Evolutionary conservation across 2,797 vertebrate genomes (phyloP).

Genomic region (Anguilla marmorata): DNA sequence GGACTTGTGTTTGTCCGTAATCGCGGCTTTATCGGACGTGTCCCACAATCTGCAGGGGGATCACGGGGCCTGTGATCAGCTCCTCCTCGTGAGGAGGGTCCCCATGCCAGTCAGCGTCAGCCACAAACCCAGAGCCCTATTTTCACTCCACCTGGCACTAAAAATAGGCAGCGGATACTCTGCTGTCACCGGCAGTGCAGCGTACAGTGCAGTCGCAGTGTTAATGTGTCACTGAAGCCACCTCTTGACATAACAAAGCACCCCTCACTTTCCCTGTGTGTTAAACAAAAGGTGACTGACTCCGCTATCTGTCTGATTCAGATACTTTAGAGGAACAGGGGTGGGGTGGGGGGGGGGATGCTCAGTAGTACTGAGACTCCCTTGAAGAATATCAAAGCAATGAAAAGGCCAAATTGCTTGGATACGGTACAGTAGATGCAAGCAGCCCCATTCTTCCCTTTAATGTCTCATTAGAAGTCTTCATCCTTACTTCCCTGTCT

Average conservation of each 20-base stretch:
- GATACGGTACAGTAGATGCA: neutral
- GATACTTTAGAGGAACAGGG: slow-evolving; percentile 22
- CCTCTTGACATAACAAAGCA: neutral
- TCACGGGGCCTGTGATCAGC: neutral
- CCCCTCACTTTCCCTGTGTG: neutral
- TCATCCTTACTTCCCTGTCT: slow-evolving; percentile 14
- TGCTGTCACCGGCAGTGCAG: neutral
- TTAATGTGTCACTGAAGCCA: neutral
- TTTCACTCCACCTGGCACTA: neutral
- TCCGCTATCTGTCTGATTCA: slow-evolving; percentile 25
- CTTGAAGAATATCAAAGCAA: slow-evolving; percentile 35
- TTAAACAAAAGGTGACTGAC: slow-evolving; percentile 4
- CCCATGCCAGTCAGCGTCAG: neutral
- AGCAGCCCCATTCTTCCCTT: neutral
- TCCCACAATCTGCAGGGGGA: neutral
- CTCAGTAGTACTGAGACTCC: neutral
- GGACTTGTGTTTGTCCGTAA: slow-evolving; percentile 1
- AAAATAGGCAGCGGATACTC: neutral
- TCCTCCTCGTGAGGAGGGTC: neutral
- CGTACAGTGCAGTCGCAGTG: neutral
- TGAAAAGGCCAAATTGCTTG: slow-evolving; percentile 17
- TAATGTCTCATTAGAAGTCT: slow-evolving; percentile 9
- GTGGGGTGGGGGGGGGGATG: neutral
- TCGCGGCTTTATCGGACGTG: neutral
- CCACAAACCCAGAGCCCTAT: neutral